Evolutionary conservation across 2,113 vertebrate genomes (phyloP).

Genomic region (Manacus vitellinus): DNA sequence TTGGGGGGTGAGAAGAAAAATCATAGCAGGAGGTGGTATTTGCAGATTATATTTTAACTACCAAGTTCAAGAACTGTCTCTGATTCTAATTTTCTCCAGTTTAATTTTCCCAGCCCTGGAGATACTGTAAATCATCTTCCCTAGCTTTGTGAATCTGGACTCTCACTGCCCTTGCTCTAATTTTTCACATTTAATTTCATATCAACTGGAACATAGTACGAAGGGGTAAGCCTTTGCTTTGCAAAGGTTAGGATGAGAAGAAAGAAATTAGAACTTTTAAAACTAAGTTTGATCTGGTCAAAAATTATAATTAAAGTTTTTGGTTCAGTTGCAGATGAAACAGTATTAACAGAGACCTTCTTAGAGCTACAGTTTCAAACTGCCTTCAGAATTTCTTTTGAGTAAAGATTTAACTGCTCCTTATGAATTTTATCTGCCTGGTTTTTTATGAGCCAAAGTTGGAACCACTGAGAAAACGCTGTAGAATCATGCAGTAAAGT

Average conservation of each 20-base stretch:
- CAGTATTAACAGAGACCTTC: not conserved
- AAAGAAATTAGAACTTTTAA: not conserved
- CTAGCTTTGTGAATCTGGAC: not conserved
- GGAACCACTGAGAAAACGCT: not conserved
- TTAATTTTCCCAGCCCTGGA: conserved; percentile 6
- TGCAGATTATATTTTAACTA: not conserved
- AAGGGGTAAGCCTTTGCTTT: not conserved
- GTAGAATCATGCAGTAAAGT: not conserved
- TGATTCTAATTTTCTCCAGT: not conserved
- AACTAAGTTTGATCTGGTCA: not conserved
- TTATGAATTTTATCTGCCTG: not conserved
- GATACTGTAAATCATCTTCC: not conserved
- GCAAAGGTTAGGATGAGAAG: not conserved
- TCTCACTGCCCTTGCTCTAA: not conserved
- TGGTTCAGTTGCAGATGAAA: not conserved
- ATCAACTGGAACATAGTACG: not conserved
- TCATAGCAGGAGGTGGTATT: not conserved
- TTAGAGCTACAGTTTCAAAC: not conserved
- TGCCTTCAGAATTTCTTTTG: not conserved
- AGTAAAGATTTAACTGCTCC: not conserved
- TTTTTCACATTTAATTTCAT: conserved; percentile 26
- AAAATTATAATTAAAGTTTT: not conserved
- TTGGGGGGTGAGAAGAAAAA: not conserved
- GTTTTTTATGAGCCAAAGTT: not conserved
- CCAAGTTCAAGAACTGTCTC: not conserved